These are phyloP conservation scores for Anniella stebbinsi DNA, from an alignment of 2,797 vertebrate genomes.

Conservation along the genomic window DNA sequence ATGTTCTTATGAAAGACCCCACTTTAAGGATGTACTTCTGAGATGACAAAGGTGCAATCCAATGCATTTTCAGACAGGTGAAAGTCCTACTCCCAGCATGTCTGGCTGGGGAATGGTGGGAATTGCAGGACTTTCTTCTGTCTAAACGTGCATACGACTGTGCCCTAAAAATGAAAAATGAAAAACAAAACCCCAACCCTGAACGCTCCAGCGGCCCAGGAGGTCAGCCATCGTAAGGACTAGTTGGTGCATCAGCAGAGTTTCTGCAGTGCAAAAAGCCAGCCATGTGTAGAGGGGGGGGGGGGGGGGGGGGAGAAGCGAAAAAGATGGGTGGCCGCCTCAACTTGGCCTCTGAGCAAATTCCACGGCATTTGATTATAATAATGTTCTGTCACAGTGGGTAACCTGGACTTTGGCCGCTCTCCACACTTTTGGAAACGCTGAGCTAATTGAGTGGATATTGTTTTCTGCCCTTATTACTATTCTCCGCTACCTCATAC, in stretches of 20 bases:
- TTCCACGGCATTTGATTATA: slow-evolving; percentile 76
- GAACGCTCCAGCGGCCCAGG: no score
- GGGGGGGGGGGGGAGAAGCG: neutral
- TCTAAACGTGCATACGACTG: no score
- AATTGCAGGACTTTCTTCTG: no score
- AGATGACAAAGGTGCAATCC: neutral
- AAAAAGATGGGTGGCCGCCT: slow-evolving; percentile 22
- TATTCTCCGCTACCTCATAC: slow-evolving; percentile 56
- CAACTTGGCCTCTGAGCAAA: slow-evolving; percentile 77
- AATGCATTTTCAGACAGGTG: no score
- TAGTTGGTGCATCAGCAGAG: neutral
- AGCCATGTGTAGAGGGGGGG: neutral
- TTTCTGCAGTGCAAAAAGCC: neutral
- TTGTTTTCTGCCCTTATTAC: slow-evolving; percentile 77
- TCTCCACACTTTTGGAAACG: slow-evolving; percentile 77
- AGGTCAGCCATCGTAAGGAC: no score
- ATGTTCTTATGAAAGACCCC: no score
- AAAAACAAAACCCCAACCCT: neutral
- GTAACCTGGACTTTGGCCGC: slow-evolving; percentile 91
- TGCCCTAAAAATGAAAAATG: no score
- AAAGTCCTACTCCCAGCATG: no score
- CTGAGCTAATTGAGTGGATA: slow-evolving; percentile 76
- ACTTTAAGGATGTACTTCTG: neutral
- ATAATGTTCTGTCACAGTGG: slow-evolving; percentile 89
- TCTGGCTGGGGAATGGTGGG: no score